Conservation (phyloP, 2,797 vertebrate genomes). For the Neostethus bicornis region DNA sequence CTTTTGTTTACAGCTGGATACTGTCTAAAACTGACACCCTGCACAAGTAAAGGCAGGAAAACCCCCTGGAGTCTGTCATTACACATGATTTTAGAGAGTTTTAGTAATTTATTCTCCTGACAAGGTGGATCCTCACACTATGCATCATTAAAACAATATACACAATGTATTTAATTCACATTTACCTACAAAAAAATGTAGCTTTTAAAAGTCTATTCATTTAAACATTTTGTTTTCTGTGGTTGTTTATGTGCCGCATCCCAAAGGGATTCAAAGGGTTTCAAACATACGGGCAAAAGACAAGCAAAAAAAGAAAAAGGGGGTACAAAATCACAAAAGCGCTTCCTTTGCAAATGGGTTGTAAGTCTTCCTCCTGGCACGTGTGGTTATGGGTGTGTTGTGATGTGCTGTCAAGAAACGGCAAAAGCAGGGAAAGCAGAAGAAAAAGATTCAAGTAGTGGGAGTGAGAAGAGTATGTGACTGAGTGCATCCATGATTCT, state of each 20-base stretch:
- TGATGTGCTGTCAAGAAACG: slow-evolving; percentile 51
- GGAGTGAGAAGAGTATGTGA: slow-evolving; percentile 46
- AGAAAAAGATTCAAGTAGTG: slow-evolving; percentile 33
- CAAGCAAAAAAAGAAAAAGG: slow-evolving; percentile 42
- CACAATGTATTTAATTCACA: not conserved
- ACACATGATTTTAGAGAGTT: too few relatives aligned
- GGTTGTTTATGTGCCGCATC: not conserved
- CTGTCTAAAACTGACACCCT: too few relatives aligned
- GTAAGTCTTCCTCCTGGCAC: slow-evolving; percentile 45
- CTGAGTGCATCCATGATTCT: slow-evolving; percentile 51
- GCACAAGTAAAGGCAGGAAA: too few relatives aligned
- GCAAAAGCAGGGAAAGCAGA: slow-evolving; percentile 16
- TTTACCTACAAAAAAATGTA: not conserved
- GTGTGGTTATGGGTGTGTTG: slow-evolving; percentile 46
- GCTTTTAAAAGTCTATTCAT: slow-evolving; percentile 21
- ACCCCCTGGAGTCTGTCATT: too few relatives aligned
- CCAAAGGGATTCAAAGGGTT: slow-evolving; percentile 12
- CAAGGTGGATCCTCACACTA: not conserved
- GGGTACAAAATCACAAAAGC: slow-evolving; percentile 60
- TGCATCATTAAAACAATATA: not conserved
- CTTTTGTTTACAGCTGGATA: too few relatives aligned
- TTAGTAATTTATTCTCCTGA: too few relatives aligned
- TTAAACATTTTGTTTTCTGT: slow-evolving; percentile 27
- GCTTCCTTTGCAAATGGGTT: slow-evolving; percentile 53
- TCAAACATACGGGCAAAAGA: slow-evolving; percentile 17